Conservation (phyloP, 2,797 vertebrate genomes). For the Protosalanx chinensis region DNA sequence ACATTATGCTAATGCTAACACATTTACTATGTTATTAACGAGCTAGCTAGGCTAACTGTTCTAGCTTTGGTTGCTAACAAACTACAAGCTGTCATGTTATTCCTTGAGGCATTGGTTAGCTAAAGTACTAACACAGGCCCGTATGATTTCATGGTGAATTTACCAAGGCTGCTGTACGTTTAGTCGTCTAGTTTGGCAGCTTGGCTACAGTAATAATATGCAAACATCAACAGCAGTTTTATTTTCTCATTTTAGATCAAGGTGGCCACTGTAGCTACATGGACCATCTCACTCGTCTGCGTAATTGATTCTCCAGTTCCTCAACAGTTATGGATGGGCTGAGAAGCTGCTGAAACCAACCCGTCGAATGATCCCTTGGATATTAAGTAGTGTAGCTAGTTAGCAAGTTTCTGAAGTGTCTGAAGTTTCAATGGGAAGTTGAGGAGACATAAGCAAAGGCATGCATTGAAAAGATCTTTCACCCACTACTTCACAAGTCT, state of each 20-base stretch:
- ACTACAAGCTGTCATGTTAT: not conserved
- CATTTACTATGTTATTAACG: not conserved
- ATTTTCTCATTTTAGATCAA: not conserved
- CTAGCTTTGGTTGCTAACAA: not conserved
- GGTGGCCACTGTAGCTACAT: not conserved
- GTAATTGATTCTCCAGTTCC: not conserved
- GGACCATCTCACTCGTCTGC: not conserved
- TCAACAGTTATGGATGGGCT: not conserved
- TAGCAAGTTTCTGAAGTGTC: not conserved
- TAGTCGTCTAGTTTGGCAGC: not conserved
- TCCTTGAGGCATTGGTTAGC: not conserved
- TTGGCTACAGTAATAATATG: not conserved
- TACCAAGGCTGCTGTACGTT: not conserved
- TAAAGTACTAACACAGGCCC: not conserved
- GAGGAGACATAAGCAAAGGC: not conserved
- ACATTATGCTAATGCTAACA: too few species aligned
- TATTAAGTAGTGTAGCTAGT: not conserved
- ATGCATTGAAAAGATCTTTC: not conserved
- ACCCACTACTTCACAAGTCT: not conserved
- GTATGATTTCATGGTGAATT: not conserved
- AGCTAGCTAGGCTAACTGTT: not conserved
- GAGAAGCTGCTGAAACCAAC: not conserved
- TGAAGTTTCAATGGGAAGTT: not conserved
- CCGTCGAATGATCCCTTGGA: not conserved
- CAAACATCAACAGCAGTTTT: not conserved